These are phyloP conservation scores for Ploceus nigricollis DNA, from an alignment of 2,113 vertebrate species.

Conservation along the genomic window DNA sequence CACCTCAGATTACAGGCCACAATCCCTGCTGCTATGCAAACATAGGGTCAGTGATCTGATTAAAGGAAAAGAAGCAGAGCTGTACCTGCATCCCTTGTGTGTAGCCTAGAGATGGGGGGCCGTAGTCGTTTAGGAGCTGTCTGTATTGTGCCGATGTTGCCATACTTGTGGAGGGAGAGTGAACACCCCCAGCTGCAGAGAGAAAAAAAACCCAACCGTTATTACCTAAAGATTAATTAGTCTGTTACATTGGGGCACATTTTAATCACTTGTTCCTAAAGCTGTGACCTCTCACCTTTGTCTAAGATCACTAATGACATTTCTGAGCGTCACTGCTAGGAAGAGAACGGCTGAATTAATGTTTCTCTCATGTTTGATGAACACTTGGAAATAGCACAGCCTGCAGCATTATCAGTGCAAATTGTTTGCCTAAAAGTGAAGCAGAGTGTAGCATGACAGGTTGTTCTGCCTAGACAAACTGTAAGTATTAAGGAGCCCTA, in stretches of 20 bases:
- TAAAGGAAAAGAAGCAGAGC: background rate
- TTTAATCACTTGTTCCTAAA: background rate
- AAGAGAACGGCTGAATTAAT: background rate
- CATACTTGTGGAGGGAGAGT: slow-evolving; percentile 90
- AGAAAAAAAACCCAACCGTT: background rate
- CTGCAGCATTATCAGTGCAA: slow-evolving; percentile 35
- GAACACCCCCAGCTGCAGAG: slow-evolving; percentile 81
- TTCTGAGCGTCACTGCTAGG: background rate
- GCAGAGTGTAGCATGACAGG: slow-evolving; percentile 17
- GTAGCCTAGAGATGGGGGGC: slow-evolving; percentile 94
- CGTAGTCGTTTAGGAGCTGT: slow-evolving; percentile 93
- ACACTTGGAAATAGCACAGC: background rate
- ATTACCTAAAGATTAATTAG: slow-evolving; percentile 8
- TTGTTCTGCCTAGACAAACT: slow-evolving; percentile 47
- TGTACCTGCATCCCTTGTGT: slow-evolving; percentile 80
- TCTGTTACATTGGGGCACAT: background rate
- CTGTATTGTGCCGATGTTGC: slow-evolving; percentile 87
- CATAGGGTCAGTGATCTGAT: background rate
- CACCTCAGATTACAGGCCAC: slow-evolving; percentile 46
- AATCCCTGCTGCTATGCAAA: background rate
- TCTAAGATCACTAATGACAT: background rate
- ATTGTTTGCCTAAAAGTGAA: slow-evolving; percentile 21
- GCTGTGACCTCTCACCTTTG: background rate
- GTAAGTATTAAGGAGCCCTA: slow-evolving; percentile 58
- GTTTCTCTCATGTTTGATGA: background rate